Percentiles rank a stretch among this genome's conserved stretches.
These are phyloP conservation scores for Zingel zingel DNA, from an alignment of 2,113 vertebrate species.

Conservation along the genomic window DNA sequence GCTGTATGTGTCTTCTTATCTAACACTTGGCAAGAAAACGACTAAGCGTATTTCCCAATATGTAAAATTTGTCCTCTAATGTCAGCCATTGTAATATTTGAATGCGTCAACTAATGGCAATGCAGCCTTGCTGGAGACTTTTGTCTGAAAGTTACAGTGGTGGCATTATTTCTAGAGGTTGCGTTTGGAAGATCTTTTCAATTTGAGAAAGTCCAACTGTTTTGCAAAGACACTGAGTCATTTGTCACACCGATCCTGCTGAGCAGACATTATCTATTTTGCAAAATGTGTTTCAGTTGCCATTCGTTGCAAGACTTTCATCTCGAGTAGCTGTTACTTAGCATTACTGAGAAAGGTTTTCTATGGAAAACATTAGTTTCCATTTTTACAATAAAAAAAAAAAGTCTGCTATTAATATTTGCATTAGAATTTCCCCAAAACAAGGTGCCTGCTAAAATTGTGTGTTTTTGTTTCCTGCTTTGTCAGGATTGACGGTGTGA, in stretches of 20 bases:
- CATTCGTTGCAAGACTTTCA: neutral
- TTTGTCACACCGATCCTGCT: neutral
- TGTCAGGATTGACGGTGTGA: conserved; percentile 90
- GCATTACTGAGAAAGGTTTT: conserved; percentile 16
- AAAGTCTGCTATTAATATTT: neutral
- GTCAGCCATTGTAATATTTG: neutral
- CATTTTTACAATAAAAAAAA: neutral
- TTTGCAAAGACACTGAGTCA: neutral
- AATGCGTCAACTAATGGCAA: neutral
- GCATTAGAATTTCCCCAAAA: neutral
- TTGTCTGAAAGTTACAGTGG: neutral
- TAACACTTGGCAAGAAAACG: too few relatives aligned
- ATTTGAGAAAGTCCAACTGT: neutral
- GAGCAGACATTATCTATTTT: conserved; percentile 24
- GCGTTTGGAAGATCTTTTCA: conserved; percentile 14
- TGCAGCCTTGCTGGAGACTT: neutral
- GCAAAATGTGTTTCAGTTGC: conserved; percentile 7
- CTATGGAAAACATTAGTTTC: conserved; percentile 1
- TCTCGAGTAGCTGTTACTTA: neutral
- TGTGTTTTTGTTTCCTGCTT: conserved; percentile 25
- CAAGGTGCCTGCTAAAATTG: neutral
- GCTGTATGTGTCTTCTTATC: neutral
- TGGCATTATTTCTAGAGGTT: neutral
- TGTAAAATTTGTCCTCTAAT: neutral
- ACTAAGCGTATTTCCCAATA: neutral